Evolutionary conservation across 2,888 invertebrate species (phyloP), one percentile per base, ranked within the genome.

Genomic region (Eumerus sabulonum): DNA sequence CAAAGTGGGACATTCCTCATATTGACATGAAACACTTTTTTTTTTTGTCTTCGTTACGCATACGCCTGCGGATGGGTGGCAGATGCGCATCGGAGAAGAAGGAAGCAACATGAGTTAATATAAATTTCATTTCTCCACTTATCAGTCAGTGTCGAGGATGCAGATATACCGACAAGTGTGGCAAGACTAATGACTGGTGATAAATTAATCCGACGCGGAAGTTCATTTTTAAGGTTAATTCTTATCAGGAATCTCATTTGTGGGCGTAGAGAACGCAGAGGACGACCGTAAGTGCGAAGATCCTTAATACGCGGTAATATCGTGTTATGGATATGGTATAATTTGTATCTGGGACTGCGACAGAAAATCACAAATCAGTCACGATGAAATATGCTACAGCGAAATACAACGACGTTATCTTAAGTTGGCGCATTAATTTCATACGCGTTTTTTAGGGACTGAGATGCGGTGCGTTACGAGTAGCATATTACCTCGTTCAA

Each of bases 81-180:
- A 19, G 27, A 47, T 11, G 14, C 18, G 48, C 48, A 19, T 53
- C 19, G 36, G 19, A 56, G 40, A 27, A 50, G 13, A 27, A 50
- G 13, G 60, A 79, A 70, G 74, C 68, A 74, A 76, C 76, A 81
- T 81, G 81, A 60, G 66, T 42, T 36, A 71, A 76, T 81, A 81
- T 81, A 76, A 81, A 81, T 81, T 81, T 81, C 76, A 76, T 74
- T 76, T 59, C 56, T 76, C 57, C 47, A 48, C 81, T 76, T 81
- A 81, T 81, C 81, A 76, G 57, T 81, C 81, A 81, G 51, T 76
- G 81, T 81, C 76, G 76, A 59, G 56, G 70, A 45, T 64, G 40
- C 50, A 42, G 38, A 54, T 64, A 45, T 50, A 36, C 47, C 17
- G 42, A 53, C 11, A 51, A 40, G 18, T 48, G 64, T 44, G 59